Conservation (phyloP, 1,140 invertebrate species). For the Apis dorsata region DNA sequence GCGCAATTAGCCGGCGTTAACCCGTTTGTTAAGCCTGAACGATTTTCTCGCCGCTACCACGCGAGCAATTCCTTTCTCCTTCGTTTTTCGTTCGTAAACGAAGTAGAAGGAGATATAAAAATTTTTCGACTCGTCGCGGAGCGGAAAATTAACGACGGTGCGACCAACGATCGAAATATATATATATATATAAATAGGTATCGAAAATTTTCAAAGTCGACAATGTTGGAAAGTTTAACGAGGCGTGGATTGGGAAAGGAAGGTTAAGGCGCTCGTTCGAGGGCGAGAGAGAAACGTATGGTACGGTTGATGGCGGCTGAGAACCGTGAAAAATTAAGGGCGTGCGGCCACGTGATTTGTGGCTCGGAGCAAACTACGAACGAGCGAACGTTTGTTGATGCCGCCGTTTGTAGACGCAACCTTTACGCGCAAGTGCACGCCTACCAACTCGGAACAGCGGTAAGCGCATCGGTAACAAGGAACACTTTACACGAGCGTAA, state of each 20-base stretch:
- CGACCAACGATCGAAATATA: not conserved
- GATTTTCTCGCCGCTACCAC: not conserved
- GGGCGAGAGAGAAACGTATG: conserved; percentile 20
- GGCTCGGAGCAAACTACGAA: conserved; percentile 40
- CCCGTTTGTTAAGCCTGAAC: not conserved
- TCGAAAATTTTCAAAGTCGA: not conserved
- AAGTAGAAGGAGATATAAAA: too few relatives aligned
- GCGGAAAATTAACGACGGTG: too few relatives aligned
- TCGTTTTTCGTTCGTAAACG: too few relatives aligned
- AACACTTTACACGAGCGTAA: conserved; percentile 53
- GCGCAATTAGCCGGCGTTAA: not conserved
- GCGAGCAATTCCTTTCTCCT: not conserved
- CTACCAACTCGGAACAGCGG: conserved; percentile 3
- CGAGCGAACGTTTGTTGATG: conserved; percentile 51
- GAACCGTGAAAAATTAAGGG: conserved; percentile 59
- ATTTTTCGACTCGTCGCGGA: too few relatives aligned
- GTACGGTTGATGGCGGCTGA: conserved; percentile 38
- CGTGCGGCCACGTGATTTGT: conserved; percentile 58
- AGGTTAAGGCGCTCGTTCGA: conserved; percentile 17
- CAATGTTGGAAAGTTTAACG: conserved; percentile 22
- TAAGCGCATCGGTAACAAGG: conserved; percentile 21
- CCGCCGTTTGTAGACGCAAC: conserved; percentile 2
- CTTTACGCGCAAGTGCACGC: conserved; percentile 30
- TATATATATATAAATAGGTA: too few relatives aligned
- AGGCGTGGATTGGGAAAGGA: conserved; percentile 19